Evolutionary conservation across 2,113 vertebrate genomes (phyloP).

Genomic region (Taurulus bubalis): DNA sequence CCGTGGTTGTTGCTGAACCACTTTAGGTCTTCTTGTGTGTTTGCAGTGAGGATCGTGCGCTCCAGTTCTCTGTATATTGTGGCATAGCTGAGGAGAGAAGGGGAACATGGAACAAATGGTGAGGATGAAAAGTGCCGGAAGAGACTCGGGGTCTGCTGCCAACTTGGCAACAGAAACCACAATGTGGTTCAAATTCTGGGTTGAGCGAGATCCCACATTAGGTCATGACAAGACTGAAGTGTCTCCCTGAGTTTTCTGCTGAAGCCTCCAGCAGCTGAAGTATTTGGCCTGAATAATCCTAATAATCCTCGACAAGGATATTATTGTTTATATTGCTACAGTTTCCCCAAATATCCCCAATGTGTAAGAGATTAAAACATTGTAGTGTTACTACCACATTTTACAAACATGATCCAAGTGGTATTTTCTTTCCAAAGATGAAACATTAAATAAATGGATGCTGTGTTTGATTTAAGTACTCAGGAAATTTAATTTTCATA

Average conservation of each 20-base stretch:
- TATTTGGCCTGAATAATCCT: constrained; percentile 24
- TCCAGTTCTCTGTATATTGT: constrained; percentile 95
- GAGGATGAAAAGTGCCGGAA: constrained; percentile 39
- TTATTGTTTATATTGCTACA: not conserved
- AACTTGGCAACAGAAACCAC: constrained; percentile 46
- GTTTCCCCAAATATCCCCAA: constrained; percentile 1
- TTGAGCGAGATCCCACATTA: constrained; percentile 30
- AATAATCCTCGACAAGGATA: constrained; percentile 1
- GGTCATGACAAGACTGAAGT: constrained; percentile 38
- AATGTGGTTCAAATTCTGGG: constrained; percentile 44
- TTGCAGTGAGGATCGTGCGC: constrained; percentile 90
- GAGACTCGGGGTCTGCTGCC: constrained; percentile 36
- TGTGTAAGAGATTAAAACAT: not conserved
- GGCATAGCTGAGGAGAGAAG: constrained; percentile 85
- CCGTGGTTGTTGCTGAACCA: constrained; percentile 98
- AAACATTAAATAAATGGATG: not conserved
- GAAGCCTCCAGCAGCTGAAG: constrained; percentile 4
- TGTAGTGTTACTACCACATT: not conserved
- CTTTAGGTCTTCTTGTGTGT: constrained; percentile 96
- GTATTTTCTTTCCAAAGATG: not conserved
- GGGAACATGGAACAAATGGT: constrained; percentile 53
- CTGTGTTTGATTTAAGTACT: not conserved
- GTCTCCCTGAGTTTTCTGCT: constrained; percentile 37
- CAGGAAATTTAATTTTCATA: not conserved
- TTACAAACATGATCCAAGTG: not conserved